A percentile compares a stretch with the other conserved stretches of the same genome.
These are phyloP conservation scores for Ovis canadensis DNA, from an alignment of 2,113 vertebrate species.

Conservation along the genomic window DNA sequence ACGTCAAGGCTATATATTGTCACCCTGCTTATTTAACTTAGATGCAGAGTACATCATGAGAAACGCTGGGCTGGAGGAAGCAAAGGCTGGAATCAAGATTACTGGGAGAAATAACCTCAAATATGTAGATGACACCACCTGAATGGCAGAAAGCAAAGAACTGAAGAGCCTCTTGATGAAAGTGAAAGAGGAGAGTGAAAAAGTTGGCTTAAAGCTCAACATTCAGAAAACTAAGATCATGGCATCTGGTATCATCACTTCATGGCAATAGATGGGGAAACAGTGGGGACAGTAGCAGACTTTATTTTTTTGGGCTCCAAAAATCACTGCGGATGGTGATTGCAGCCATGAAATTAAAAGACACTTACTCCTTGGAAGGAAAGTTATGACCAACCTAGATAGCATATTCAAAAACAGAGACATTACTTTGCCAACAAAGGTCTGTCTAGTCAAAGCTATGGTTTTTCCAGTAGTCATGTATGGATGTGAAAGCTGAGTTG, in stretches of 20 bases:
- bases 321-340: neutral
- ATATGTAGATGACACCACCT: neutral
- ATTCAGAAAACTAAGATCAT: neutral
- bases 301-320: rapidly evolving
- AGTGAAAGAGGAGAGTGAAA: neutral
- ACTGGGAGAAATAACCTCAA: neutral
- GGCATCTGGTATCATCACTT: neutral
- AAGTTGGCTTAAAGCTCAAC: neutral
- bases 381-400: neutral
- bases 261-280: neutral
- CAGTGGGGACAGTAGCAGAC: neutral
- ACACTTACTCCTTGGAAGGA: neutral
- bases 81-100: neutral
- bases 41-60: neutral
- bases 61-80: neutral
- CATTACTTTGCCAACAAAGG: neutral
- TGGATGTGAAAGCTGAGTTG: neutral
- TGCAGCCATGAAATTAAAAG: neutral
- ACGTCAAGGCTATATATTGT: neutral
- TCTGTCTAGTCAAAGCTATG: neutral
- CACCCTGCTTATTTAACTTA: neutral
- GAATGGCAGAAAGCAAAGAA: neutral
- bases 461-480: neutral
- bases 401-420: neutral
- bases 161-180: neutral